phyloP scores from a whole-genome alignment of 2,888 invertebrate species.

The Gibbula magus region DNA sequence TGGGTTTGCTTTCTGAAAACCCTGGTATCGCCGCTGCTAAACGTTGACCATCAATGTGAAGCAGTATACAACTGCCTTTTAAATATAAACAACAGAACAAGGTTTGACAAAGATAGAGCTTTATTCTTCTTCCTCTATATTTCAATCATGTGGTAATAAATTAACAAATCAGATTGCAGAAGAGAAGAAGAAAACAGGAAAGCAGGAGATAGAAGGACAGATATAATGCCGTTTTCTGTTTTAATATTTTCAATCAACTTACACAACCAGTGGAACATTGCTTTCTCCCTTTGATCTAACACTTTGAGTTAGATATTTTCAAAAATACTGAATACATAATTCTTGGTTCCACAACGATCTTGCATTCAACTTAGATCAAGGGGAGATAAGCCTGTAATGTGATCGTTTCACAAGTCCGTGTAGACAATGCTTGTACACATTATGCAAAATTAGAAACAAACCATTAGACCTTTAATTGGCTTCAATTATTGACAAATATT shows the following conservation, averaged over 20 bases:
- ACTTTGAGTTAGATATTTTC: no score
- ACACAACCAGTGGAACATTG: constrained; percentile 1
- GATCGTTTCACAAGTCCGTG: neutral
- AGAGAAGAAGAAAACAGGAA: constrained; percentile 24
- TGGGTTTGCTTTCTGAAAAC: no score
- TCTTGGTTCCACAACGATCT: no score
- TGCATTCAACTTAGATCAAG: no score
- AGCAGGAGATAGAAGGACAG: constrained; percentile 20
- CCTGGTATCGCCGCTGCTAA: no score
- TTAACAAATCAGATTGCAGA: constrained; percentile 25
- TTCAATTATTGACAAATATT: no score
- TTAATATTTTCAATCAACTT: no score
- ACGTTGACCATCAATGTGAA: no score
- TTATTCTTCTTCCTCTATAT: constrained; percentile 25
- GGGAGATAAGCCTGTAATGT: no score
- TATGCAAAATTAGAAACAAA: constrained; percentile 4
- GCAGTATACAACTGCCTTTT: neutral
- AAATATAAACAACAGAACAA: neutral
- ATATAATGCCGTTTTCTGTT: neutral
- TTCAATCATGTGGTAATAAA: constrained; percentile 24
- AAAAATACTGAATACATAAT: no score
- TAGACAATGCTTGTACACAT: neutral
- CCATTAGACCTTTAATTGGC: neutral
- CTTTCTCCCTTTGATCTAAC: neutral
- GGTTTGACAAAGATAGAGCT: constrained; percentile 17